phyloP scores from a whole-genome alignment of 1,140 invertebrate genomes.

The Delia radicum region DNA sequence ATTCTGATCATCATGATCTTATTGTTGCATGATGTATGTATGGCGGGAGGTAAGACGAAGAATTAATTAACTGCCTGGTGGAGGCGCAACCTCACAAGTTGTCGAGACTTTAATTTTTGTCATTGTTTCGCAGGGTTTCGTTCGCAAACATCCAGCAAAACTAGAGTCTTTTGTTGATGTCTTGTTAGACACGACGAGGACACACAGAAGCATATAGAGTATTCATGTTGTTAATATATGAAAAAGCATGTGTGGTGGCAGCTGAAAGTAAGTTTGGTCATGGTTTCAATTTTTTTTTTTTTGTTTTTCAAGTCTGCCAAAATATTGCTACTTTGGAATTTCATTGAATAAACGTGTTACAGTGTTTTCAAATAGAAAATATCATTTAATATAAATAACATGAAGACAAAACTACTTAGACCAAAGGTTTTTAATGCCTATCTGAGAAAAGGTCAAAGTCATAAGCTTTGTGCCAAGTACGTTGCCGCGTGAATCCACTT shows the following conservation, averaged over 20 bases:
- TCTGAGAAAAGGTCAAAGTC: too few relatives aligned
- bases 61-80: constrained; percentile 48
- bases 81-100: constrained; percentile 28
- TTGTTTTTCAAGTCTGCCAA: constrained; percentile 20
- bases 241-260: constrained; percentile 21
- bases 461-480: too few relatives aligned
- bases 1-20: constrained; percentile 8
- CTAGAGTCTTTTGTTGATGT: constrained; percentile 39
- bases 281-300: background rate
- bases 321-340: constrained; percentile 42
- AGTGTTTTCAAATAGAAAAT: too few relatives aligned
- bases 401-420: too few relatives aligned
- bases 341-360: constrained; percentile 51
- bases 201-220: constrained; percentile 42
- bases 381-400: too few relatives aligned
- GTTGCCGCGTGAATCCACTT: too few relatives aligned
- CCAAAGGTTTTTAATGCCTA: too few relatives aligned
- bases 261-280: constrained; percentile 11
- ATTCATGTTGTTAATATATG: background rate
- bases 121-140: background rate
- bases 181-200: constrained; percentile 49
- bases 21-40: background rate
- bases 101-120: constrained; percentile 19
- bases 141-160: background rate
- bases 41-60: constrained; percentile 26